A percentile compares a stretch with the other conserved stretches of the same genome.
These are phyloP conservation scores for Goniozus legneri DNA, from an alignment of 1,140 invertebrate genomes.

Conservation along the genomic window DNA sequence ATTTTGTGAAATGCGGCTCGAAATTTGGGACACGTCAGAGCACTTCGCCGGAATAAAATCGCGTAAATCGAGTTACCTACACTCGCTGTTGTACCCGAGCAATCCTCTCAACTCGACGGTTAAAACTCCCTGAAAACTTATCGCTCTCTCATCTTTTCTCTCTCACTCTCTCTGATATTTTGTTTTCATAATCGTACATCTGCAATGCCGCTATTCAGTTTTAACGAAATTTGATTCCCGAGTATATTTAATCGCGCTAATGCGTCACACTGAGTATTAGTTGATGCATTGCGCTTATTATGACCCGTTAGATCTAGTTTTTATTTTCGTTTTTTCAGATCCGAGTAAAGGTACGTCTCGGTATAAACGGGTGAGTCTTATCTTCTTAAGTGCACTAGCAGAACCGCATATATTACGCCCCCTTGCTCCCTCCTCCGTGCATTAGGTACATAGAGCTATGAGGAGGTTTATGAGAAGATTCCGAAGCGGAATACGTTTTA, in stretches of 20 bases:
- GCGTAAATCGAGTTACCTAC: too few species aligned
- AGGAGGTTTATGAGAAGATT: constrained; percentile 11
- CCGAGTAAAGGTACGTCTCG: neutral
- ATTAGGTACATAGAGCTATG: constrained; percentile 29
- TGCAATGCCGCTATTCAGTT: too few species aligned
- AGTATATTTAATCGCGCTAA: neutral
- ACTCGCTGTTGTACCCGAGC: too few species aligned
- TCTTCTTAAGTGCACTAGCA: constrained; percentile 25
- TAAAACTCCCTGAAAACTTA: too few species aligned
- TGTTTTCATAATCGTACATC: too few species aligned
- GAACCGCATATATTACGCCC: constrained; percentile 16
- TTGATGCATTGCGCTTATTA: constrained; percentile 2
- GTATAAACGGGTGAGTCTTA: constrained; percentile 21
- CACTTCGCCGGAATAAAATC: too few species aligned
- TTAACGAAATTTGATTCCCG: too few species aligned
- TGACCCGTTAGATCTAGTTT: neutral
- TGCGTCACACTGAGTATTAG: neutral
- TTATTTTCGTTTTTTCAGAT: neutral
- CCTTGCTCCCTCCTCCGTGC: constrained; percentile 23
- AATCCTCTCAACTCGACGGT: too few species aligned
- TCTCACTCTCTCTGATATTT: too few species aligned
- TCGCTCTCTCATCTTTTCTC: too few species aligned
- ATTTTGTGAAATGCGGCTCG: too few species aligned
- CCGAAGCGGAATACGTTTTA: constrained; percentile 22
- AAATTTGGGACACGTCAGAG: too few species aligned